A percentile compares a stretch with the other conserved stretches of the same genome.
phyloP scores from a whole-genome alignment of 2,113 vertebrate genomes.

The Sinocyclocheilus maitianheensis region DNA sequence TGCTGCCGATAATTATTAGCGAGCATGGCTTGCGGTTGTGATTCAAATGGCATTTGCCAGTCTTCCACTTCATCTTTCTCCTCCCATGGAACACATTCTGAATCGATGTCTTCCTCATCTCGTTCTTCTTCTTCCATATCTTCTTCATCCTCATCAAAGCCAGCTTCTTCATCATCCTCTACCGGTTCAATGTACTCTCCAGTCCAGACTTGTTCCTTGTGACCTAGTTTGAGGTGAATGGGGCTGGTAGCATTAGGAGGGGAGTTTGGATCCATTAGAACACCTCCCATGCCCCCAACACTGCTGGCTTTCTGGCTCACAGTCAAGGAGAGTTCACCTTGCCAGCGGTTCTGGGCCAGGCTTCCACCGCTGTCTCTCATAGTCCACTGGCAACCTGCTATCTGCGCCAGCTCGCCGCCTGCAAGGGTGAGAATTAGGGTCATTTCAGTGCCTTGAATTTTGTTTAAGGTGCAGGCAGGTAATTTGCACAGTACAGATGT shows the following conservation, averaged over 20 bases:
- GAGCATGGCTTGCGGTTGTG: slow-evolving; percentile 49
- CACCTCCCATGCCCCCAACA: slow-evolving; percentile 73
- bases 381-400: slow-evolving; percentile 79
- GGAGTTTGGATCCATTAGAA: slow-evolving; percentile 73
- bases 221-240: slow-evolving; percentile 72
- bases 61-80: slow-evolving; percentile 61
- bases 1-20: slow-evolving; percentile 41
- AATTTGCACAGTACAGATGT: neutral
- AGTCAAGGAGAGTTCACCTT: slow-evolving; percentile 77
- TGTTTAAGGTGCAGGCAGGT: neutral
- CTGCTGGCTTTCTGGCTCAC: slow-evolving; percentile 74
- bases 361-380: slow-evolving; percentile 81
- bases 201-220: slow-evolving; percentile 71
- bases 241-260: slow-evolving; percentile 71
- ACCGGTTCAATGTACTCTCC: slow-evolving; percentile 67
- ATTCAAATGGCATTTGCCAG: slow-evolving; percentile 63
- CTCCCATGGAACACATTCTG: slow-evolving; percentile 54
- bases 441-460: neutral
- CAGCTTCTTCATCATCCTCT: slow-evolving; percentile 59
- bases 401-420: slow-evolving; percentile 81
- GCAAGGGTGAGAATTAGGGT: slow-evolving; percentile 10
- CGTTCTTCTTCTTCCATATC: slow-evolving; percentile 60
- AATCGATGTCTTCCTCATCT: slow-evolving; percentile 66
- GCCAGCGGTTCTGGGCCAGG: slow-evolving; percentile 81
- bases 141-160: slow-evolving; percentile 53